Percentiles rank a stretch among this genome's conserved stretches.
Conservation (phyloP, 30 jellyfish, hydroid and myxozoan species). For the Sanderia malayensis region DNA sequence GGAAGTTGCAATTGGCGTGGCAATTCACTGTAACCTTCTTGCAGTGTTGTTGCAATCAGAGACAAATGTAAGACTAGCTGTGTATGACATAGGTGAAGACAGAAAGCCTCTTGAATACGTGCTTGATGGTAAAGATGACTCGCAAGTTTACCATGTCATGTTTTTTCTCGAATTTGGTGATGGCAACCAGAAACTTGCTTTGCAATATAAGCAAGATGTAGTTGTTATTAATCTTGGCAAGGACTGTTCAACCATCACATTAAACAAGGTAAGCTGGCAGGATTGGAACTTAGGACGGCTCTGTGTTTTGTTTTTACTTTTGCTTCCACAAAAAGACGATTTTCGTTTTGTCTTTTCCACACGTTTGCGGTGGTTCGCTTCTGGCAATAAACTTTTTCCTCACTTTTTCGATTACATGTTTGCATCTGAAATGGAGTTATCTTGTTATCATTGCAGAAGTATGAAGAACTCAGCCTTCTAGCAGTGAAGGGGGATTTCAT, state of each 20-base stretch:
- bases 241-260: not conserved
- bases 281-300: too few relatives aligned
- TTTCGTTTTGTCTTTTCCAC: too few relatives aligned
- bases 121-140: not conserved
- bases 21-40: conserved; percentile 13
- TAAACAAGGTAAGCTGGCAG: conserved; percentile 11
- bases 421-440: too few relatives aligned
- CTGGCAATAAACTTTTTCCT: too few relatives aligned
- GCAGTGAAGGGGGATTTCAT: conserved; percentile 41
- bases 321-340: too few relatives aligned
- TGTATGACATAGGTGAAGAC: not conserved
- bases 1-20: conserved; percentile 23
- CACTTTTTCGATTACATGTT: too few relatives aligned
- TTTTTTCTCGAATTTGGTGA: conserved; percentile 13
- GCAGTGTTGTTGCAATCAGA: conserved; percentile 14
- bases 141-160: not conserved
- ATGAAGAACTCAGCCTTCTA: conserved; percentile 9
- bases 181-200: not conserved
- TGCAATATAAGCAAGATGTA: conserved; percentile 16
- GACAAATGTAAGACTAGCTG: not conserved
- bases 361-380: too few relatives aligned
- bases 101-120: not conserved
- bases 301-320: too few relatives aligned
- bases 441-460: not conserved
- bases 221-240: conserved; percentile 13